A percentile compares a stretch with the other conserved stretches of the same genome.
Conservation (phyloP, 2,888 invertebrate genomes). For the Cephonodes hylas region DNA sequence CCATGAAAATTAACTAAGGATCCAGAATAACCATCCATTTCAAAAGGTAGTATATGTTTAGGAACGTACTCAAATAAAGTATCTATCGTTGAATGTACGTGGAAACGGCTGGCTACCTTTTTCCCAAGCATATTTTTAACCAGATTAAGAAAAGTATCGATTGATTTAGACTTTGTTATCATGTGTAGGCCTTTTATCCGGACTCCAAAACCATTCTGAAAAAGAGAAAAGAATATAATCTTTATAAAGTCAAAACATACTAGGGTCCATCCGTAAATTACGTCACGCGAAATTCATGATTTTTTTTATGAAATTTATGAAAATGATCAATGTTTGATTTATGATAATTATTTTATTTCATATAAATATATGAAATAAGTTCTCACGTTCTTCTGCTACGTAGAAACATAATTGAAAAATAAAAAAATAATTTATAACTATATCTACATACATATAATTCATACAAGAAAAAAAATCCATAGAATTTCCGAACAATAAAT, state of each 20-base stretch:
- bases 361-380: no score
- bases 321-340: no score
- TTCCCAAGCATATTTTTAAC: slow-evolving; percentile 41
- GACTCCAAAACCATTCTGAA: slow-evolving; percentile 48
- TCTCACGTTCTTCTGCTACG: no score
- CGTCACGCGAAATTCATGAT: neutral
- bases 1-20: neutral
- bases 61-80: slow-evolving; percentile 35
- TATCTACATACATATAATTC: no score
- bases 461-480: no score
- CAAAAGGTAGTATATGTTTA: slow-evolving; percentile 43
- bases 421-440: no score
- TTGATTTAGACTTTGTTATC: slow-evolving; percentile 38
- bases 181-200: slow-evolving; percentile 48
- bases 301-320: no score
- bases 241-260: neutral
- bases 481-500: no score
- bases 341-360: no score
- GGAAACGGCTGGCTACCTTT: slow-evolving; percentile 40
- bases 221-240: no score
- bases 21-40: slow-evolving; percentile 40
- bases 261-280: no score
- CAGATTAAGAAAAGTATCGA: slow-evolving; percentile 38
- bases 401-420: no score
- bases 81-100: slow-evolving; percentile 34